Evolutionary conservation across 2,113 vertebrate genomes (phyloP).

Genomic region (Alouatta palliata): DNA sequence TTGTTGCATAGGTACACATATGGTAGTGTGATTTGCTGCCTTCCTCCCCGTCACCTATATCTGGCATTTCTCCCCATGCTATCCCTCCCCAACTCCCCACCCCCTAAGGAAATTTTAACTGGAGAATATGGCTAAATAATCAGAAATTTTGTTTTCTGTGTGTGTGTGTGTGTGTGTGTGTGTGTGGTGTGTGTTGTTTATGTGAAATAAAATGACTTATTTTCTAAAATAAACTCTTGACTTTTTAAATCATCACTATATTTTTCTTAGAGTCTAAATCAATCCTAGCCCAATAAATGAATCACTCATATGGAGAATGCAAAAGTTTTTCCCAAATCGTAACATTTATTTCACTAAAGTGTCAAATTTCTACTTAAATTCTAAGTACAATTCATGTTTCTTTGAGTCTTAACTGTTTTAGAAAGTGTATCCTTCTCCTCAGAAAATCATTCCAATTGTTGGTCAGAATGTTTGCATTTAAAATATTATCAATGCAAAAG

Average conservation of each 20-base stretch:
- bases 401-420: background rate
- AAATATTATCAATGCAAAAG: background rate
- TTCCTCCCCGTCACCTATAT: too few species aligned
- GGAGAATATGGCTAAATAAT: background rate
- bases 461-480: background rate
- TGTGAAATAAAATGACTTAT: background rate
- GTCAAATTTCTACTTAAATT: background rate
- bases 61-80: too few species aligned
- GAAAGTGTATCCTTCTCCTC: background rate
- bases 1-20: too few species aligned
- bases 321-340: background rate
- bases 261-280: background rate
- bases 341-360: background rate
- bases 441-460: background rate
- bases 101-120: background rate
- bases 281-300: background rate
- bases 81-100: too few species aligned
- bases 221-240: slow-evolving; percentile 1
- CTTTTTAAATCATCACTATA: background rate
- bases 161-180: background rate
- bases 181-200: background rate
- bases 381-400: background rate
- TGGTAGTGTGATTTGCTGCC: too few species aligned
- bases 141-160: background rate
- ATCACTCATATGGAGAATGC: background rate